Conservation (phyloP, 1,140 invertebrate species). For the Thalassaphorura encarpata region DNA sequence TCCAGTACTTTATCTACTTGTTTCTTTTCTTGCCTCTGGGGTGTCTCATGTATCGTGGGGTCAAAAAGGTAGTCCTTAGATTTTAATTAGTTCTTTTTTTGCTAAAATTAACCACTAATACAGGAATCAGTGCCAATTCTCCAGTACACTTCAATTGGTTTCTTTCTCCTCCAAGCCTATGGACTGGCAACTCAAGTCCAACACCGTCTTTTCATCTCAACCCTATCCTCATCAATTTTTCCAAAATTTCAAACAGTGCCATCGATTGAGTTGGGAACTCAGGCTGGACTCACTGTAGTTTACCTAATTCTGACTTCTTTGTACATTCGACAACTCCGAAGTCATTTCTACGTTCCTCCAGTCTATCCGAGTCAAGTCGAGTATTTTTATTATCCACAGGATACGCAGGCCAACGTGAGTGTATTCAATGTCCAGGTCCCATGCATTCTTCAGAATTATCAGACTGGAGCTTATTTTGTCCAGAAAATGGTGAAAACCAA, state of each 20-base stretch:
- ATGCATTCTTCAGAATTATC: not conserved
- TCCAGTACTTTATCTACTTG: conserved; percentile 6
- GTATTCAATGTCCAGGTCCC: conserved; percentile 2
- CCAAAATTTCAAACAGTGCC: not conserved
- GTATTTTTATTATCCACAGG: conserved; percentile 3
- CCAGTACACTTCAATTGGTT: not conserved
- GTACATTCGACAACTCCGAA: not conserved
- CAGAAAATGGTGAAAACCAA: too few species aligned
- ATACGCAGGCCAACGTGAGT: not conserved
- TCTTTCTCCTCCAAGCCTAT: not conserved
- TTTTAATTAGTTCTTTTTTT: not conserved
- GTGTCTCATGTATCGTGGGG: not conserved
- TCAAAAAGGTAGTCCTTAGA: conserved; percentile 2
- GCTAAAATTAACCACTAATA: not conserved
- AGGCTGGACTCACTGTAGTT: not conserved
- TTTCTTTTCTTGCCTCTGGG: conserved; percentile 1
- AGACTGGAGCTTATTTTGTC: not conserved
- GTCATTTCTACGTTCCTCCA: conserved; percentile 4
- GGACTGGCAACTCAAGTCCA: not conserved
- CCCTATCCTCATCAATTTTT: not conserved
- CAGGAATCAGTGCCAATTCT: conserved; percentile 4
- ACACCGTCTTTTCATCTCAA: not conserved
- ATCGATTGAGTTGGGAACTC: not conserved
- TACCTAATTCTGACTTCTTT: not conserved
- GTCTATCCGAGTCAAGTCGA: not conserved